A percentile compares a stretch with the other conserved stretches of the same genome.
These are phyloP conservation scores for Oscheius myriophilus DNA, from an alignment of 2,888 invertebrate species.

Conservation along the genomic window DNA sequence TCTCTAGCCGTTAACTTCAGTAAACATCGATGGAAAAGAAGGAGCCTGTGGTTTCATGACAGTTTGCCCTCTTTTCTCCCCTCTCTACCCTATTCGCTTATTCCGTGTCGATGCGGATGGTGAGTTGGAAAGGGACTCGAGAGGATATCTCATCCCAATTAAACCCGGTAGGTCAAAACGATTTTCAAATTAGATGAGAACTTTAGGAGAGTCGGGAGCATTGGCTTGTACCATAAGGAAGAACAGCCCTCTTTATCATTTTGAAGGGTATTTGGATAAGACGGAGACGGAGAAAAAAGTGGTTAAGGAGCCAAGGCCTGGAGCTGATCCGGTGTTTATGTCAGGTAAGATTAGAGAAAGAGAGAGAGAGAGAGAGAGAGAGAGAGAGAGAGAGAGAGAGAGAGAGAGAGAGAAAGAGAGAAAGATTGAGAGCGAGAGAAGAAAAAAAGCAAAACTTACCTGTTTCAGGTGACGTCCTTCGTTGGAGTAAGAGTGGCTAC, in stretches of 20 bases:
- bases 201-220: slow-evolving; percentile 87
- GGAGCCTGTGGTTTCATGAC: slow-evolving; percentile 95
- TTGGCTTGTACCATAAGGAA: slow-evolving; percentile 92
- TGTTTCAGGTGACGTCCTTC: slow-evolving; percentile 18
- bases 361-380: neutral
- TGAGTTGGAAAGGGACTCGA: slow-evolving; percentile 83
- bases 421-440: neutral
- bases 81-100: slow-evolving; percentile 32
- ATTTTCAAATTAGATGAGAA: neutral
- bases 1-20: slow-evolving; percentile 73
- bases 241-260: slow-evolving; percentile 87
- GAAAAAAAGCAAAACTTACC: neutral
- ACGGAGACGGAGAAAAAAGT: slow-evolving; percentile 90
- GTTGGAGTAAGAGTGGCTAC: slow-evolving; percentile 23
- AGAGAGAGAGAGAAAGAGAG: slow-evolving; percentile 1
- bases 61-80: slow-evolving; percentile 76
- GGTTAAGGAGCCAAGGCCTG: slow-evolving; percentile 83
- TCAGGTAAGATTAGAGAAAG: neutral
- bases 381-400: slow-evolving; percentile 7
- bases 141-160: slow-evolving; percentile 86
- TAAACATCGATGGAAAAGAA: slow-evolving; percentile 88
- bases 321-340: slow-evolving; percentile 14
- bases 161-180: slow-evolving; percentile 76
- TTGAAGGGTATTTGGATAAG: slow-evolving; percentile 87
- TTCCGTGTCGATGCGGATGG: slow-evolving; percentile 83